Evolutionary conservation across 2,888 invertebrate genomes (phyloP).

Genomic region (Hemaris fuciformis): DNA sequence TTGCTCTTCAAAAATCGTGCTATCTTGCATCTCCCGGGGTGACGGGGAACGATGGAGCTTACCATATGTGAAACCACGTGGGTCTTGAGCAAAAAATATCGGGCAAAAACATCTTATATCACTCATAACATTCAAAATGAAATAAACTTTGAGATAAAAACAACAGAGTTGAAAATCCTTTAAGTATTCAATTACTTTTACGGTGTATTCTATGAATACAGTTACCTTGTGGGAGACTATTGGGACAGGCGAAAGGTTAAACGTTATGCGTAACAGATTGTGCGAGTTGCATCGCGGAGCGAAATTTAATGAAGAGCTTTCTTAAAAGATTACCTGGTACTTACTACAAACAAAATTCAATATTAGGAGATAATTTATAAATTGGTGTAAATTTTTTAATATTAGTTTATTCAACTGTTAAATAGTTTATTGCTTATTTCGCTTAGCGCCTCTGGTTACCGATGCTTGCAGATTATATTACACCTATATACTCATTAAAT

Average conservation of each 20-base stretch:
- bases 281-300: slow-evolving; percentile 39
- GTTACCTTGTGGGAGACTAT: slow-evolving; percentile 77
- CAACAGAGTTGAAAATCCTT: slow-evolving; percentile 15
- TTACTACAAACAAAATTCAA: not conserved
- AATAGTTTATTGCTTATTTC: no score
- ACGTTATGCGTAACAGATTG: slow-evolving; percentile 72
- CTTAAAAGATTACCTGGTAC: not conserved
- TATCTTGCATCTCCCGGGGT: slow-evolving; percentile 67
- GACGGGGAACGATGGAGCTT: slow-evolving; percentile 61
- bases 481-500: no score
- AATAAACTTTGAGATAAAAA: not conserved
- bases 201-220: slow-evolving; percentile 17
- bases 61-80: slow-evolving; percentile 77
- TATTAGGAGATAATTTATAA: no score
- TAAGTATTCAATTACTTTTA: not conserved
- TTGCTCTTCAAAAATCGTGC: slow-evolving; percentile 44
- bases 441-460: no score
- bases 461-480: no score
- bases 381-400: no score
- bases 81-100: slow-evolving; percentile 53
- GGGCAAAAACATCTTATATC: slow-evolving; percentile 28
- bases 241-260: slow-evolving; percentile 72
- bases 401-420: no score
- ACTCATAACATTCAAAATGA: slow-evolving; percentile 12
- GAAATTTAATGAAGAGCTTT: not conserved